Percentiles rank a stretch among this genome's conserved stretches.
phyloP scores from a whole-genome alignment of 2,888 invertebrate genomes.

The Gibbula magus region DNA sequence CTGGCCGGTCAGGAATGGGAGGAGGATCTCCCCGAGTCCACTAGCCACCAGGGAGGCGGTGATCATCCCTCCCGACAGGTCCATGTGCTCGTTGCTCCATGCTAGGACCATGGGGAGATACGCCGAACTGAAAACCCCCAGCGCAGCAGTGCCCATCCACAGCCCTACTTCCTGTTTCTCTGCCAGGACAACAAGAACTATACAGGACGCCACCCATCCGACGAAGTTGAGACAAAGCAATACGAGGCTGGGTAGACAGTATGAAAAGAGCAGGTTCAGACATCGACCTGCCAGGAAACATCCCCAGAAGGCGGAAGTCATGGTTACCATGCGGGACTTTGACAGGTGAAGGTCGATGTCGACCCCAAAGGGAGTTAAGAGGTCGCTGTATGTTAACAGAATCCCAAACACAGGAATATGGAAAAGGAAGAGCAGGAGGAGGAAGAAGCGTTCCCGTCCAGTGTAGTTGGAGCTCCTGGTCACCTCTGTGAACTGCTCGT shows the following conservation, averaged over 20 bases:
- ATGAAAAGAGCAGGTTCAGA: constrained; percentile 21
- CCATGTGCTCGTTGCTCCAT: constrained; percentile 31
- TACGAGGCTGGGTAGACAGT: constrained; percentile 15
- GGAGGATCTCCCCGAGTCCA: constrained; percentile 37
- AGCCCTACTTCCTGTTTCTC: constrained; percentile 21
- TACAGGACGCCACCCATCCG: constrained; percentile 24
- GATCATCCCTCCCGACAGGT: constrained; percentile 30
- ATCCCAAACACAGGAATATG: constrained; percentile 39
- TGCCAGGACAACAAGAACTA: constrained; percentile 12
- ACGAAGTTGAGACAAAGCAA: constrained; percentile 30
- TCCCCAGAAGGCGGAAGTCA: constrained; percentile 39
- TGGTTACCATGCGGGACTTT: constrained; percentile 23
- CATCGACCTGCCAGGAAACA: constrained; percentile 31
- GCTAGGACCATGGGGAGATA: constrained; percentile 36
- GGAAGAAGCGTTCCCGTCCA: not conserved
- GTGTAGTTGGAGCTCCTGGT: not conserved
- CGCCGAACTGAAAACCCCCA: constrained; percentile 37
- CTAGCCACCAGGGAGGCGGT: constrained; percentile 34
- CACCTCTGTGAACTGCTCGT: not conserved
- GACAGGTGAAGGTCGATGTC: constrained; percentile 25
- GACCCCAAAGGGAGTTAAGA: constrained; percentile 35
- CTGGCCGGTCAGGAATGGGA: constrained; percentile 33
- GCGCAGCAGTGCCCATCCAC: constrained; percentile 37
- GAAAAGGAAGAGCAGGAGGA: constrained; percentile 30
- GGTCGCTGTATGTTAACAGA: constrained; percentile 34